phyloP scores from a whole-genome alignment of 2,888 invertebrate genomes.

The Macrosiphum euphorbiae region DNA sequence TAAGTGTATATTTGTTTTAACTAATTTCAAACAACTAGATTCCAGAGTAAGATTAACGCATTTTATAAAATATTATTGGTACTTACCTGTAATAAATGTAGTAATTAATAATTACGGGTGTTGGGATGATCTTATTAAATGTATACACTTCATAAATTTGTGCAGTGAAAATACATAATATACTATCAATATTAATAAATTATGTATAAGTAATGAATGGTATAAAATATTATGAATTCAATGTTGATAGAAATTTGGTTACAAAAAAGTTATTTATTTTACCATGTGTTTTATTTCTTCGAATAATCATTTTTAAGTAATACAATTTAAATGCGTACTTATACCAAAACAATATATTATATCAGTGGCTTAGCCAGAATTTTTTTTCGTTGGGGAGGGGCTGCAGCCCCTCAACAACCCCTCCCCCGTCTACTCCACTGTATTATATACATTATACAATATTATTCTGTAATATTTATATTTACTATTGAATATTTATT shows the following conservation, averaged over 20 bases:
- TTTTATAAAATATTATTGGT: neutral
- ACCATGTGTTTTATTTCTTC: neutral
- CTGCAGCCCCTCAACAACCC: too few species aligned
- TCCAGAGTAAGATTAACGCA: neutral
- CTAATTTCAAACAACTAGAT: neutral
- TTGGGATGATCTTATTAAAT: neutral
- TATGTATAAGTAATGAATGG: neutral
- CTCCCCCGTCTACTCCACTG: too few species aligned
- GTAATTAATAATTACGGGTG: neutral
- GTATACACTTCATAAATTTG: neutral
- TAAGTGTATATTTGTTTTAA: neutral
- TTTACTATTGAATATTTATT: neutral
- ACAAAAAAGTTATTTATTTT: neutral
- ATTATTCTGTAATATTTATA: neutral
- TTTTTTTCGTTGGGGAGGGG: too few species aligned
- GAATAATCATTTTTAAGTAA: too few species aligned
- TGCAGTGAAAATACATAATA: neutral
- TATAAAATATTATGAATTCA: neutral
- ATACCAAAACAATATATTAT: neutral
- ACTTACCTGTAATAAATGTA: neutral
- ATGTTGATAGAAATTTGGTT: neutral
- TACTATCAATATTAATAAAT: neutral
- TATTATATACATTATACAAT: too few species aligned
- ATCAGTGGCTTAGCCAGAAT: too few species aligned
- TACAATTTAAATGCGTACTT: neutral